Evolutionary conservation across 2,888 invertebrate genomes (phyloP).

Genomic region (Mythimna ferrago): DNA sequence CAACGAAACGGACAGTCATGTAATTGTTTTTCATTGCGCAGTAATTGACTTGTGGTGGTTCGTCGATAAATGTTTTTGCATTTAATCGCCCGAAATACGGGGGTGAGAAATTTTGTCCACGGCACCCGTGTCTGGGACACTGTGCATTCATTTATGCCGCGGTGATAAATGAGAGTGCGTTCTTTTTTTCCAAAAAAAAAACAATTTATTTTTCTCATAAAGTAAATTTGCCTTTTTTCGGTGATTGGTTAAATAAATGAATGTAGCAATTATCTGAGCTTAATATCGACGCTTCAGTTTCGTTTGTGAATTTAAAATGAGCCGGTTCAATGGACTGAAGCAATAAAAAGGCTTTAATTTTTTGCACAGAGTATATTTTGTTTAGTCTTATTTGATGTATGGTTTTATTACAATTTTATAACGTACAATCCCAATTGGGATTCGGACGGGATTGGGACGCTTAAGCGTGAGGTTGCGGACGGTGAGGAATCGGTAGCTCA

Average conservation of each 20-base stretch:
- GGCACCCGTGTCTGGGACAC: conserved; percentile 47
- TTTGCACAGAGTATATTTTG: conserved; percentile 9
- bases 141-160: conserved; percentile 66
- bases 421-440: too few relatives aligned
- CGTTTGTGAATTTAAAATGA: conserved; percentile 50
- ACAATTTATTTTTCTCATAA: conserved; percentile 58
- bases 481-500: too few relatives aligned
- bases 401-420: neutral
- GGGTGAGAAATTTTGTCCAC: conserved; percentile 66
- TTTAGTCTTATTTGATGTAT: conserved; percentile 22
- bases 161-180: conserved; percentile 69
- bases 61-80: conserved; percentile 81
- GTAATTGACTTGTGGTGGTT: conserved; percentile 87
- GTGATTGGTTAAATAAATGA: conserved; percentile 37
- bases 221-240: conserved; percentile 34
- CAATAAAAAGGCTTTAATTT: conserved; percentile 24
- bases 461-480: too few relatives aligned
- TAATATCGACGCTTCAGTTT: conserved; percentile 38
- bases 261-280: conserved; percentile 44
- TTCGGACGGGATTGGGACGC: too few relatives aligned
- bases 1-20: conserved; percentile 77
- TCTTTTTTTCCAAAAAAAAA: conserved; percentile 50
- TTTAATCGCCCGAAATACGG: conserved; percentile 73
- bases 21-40: conserved; percentile 86
- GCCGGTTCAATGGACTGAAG: conserved; percentile 25